These are phyloP conservation scores for Macrotrachela quadricornifera DNA, from an alignment of 1,140 invertebrate genomes.

Conservation along the genomic window DNA sequence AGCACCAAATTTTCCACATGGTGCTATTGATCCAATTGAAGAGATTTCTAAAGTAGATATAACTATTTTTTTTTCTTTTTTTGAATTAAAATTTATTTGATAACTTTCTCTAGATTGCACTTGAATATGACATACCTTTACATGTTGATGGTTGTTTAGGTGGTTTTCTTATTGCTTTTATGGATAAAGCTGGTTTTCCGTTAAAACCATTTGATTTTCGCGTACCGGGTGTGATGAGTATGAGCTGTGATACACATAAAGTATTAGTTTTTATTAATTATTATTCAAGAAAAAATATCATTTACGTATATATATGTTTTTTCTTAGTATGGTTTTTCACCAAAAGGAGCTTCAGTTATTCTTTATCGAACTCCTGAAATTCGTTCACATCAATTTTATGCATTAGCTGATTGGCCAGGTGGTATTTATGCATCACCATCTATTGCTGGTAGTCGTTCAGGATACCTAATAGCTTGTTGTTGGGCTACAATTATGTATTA, in stretches of 20 bases:
- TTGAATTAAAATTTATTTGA: background rate
- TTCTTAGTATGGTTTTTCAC: conserved; percentile 72
- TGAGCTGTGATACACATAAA: conserved; percentile 94
- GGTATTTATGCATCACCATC: conserved; percentile 94
- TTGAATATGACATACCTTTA: conserved; percentile 66
- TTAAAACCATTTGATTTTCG: conserved; percentile 55
- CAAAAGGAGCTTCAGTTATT: conserved; percentile 86
- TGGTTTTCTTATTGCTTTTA: conserved; percentile 79
- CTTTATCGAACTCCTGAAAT: conserved; percentile 59
- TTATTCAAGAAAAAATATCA: background rate
- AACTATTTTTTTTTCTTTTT: background rate
- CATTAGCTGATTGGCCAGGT: conserved; percentile 86
- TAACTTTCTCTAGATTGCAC: conserved; percentile 39
- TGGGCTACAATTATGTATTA: conserved; percentile 85
- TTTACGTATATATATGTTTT: no score
- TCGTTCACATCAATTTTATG: conserved; percentile 72
- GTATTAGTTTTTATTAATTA: conserved; percentile 32
- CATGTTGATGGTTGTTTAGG: conserved; percentile 87
- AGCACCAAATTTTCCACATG: conserved; percentile 83
- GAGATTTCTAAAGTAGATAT: conserved; percentile 44
- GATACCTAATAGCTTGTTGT: conserved; percentile 60
- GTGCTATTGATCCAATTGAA: conserved; percentile 74
- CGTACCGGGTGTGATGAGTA: conserved; percentile 74
- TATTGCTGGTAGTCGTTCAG: conserved; percentile 47
- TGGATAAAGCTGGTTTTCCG: conserved; percentile 59